Percentiles rank a stretch among this genome's conserved stretches.
phyloP scores from a whole-genome alignment of 2,797 vertebrate species.

The Rhincodon typus region DNA sequence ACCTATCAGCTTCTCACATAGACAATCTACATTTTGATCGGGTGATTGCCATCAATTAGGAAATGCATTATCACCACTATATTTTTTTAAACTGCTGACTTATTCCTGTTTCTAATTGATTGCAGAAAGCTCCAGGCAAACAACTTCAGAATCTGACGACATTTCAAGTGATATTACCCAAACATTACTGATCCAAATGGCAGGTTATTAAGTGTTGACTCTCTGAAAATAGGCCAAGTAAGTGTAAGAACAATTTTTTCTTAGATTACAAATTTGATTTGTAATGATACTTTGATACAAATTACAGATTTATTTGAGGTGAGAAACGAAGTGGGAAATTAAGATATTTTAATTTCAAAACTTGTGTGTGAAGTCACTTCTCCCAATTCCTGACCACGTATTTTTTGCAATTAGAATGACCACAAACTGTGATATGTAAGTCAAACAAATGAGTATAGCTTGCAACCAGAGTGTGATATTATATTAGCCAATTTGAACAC shows the following conservation, averaged over 20 bases:
- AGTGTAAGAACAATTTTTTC: not conserved
- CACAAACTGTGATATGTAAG: not conserved
- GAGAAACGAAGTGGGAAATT: not conserved
- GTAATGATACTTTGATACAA: too few species aligned
- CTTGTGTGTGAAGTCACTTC: not conserved
- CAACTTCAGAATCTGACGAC: not conserved
- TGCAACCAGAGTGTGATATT: not conserved
- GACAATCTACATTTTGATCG: too few species aligned
- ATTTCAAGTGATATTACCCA: not conserved
- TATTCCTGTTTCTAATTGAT: not conserved
- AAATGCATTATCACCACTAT: not conserved
- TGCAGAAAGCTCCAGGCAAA: not conserved
- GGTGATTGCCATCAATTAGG: not conserved
- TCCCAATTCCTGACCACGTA: not conserved
- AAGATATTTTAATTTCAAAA: not conserved
- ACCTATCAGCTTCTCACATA: not conserved
- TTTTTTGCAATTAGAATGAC: not conserved
- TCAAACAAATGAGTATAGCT: not conserved
- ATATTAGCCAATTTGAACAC: not conserved
- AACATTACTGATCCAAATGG: not conserved
- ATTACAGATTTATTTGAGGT: too few species aligned
- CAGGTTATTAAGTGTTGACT: not conserved
- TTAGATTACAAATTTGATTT: not conserved
- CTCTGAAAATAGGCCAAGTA: not conserved
- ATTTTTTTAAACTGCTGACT: conserved; percentile 4